A percentile compares a stretch with the other conserved stretches of the same genome.
Conservation (phyloP, 2,888 invertebrate genomes). For the Aporophyla nigra region DNA sequence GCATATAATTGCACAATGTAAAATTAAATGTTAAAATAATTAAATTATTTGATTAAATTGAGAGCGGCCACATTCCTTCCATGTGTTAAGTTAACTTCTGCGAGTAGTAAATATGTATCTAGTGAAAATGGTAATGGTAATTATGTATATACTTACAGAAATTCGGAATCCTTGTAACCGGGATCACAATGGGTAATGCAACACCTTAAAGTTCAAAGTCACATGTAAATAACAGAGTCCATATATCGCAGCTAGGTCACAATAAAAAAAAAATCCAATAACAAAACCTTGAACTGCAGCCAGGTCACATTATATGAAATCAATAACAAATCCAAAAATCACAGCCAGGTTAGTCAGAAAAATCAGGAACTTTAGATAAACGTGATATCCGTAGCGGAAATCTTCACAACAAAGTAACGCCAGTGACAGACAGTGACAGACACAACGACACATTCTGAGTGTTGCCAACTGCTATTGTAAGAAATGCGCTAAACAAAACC, state of each 20-base stretch:
- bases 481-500: conserved; percentile 13
- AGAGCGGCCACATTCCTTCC: conserved; percentile 13
- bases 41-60: no score
- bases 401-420: conserved; percentile 16
- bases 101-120: conserved; percentile 12
- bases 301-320: conserved; percentile 14
- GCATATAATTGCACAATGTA: no score
- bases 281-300: conserved; percentile 13
- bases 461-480: conserved; percentile 24
- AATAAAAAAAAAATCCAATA: conserved; percentile 16
- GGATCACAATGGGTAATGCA: conserved; percentile 14
- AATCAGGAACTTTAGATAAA: conserved; percentile 14
- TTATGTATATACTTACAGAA: conserved; percentile 11
- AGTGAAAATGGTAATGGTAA: conserved; percentile 11
- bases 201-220: conserved; percentile 10
- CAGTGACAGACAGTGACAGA: conserved; percentile 10
- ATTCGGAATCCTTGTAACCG: conserved; percentile 14
- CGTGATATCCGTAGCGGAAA: conserved; percentile 17
- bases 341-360: conserved; percentile 15
- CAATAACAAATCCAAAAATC: conserved; percentile 17
- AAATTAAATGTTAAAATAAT: no score
- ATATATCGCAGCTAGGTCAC: conserved; percentile 17
- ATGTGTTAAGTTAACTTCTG: conserved; percentile 12
- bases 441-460: conserved; percentile 12
- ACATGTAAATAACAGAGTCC: conserved; percentile 20